Evolutionary conservation across 2,797 vertebrate species (phyloP), one percentile per base, ranked within the genome.

Genomic region (Chelon labrosus): DNA sequence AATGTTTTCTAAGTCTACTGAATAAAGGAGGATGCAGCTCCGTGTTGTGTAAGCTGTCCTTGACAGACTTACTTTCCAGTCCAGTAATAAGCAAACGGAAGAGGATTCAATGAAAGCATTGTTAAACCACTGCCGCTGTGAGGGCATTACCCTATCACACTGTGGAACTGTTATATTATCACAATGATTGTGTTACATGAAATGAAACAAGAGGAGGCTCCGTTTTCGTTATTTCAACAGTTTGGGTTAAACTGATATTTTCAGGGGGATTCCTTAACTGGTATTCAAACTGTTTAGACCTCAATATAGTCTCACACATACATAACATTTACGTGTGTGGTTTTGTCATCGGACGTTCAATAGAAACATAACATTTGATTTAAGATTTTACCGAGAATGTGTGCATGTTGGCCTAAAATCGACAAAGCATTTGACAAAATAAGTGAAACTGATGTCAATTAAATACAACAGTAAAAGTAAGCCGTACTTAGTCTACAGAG

Each of bases 51-150:
- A 84, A 80, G 57, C 38, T 76, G 84, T 83, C 82, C 85, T 90
- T 88, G 89, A 90, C 69, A 80, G 74, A 82, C 70, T 85, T 70
- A 69, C 67, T 82, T 65, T 87, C 72, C 77, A 77, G 57, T 79
- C 63, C 79, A 80, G 82, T 82, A 85, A 89, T 70, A 86, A 87
- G 82, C 77, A 82, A 63, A 89, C 72, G 75, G 80, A 80, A 62
- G 22, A 64, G 42, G 56, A 74, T 75, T 93, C 84, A 93, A 88
- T 89, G 82, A 86, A 88, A 77, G 80, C 87, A 89, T 91, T 93
- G 89, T 90, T 89, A 83, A 72, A 88, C 47, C 5, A 58, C 69
- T 47, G 72, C 65, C 39, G 14, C 83, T 72, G 66, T 60, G 20
- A 65, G 86, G 77, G 62, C 71, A 81, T 84, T 79, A 75, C 79